Percentiles rank a stretch among this genome's conserved stretches.
phyloP scores from a whole-genome alignment of 1,140 invertebrate species.

The Neotoxoptera formosana region DNA sequence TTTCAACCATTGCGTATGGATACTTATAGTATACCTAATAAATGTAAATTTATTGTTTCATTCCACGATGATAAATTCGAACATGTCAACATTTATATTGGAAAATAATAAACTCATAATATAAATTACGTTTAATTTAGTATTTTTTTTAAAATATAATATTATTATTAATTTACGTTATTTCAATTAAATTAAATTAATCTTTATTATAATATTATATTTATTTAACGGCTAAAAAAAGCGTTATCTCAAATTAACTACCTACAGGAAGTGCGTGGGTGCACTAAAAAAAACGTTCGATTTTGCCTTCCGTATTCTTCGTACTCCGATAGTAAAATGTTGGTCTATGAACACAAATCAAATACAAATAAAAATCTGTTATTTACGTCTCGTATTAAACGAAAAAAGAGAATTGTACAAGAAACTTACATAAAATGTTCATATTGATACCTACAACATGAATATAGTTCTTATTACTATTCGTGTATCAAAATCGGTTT shows the following conservation, averaged over 20 bases:
- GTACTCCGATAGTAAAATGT: neutral
- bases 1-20: too few relatives aligned
- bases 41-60: neutral
- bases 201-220: neutral
- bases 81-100: neutral
- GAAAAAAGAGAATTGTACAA: neutral
- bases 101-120: neutral
- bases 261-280: neutral
- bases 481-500: neutral
- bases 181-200: neutral
- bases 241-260: neutral
- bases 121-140: neutral
- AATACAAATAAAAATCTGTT: constrained; percentile 2
- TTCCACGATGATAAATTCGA: too few relatives aligned
- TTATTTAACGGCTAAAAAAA: too few relatives aligned
- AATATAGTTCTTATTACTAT: neutral
- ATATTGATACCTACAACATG: neutral
- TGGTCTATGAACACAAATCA: neutral
- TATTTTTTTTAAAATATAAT: neutral
- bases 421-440: neutral
- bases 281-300: neutral
- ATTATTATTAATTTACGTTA: neutral
- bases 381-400: neutral
- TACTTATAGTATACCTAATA: neutral
- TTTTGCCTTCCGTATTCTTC: neutral